Conservation (phyloP, 2,888 invertebrate genomes). For the Volucella bombylans region DNA sequence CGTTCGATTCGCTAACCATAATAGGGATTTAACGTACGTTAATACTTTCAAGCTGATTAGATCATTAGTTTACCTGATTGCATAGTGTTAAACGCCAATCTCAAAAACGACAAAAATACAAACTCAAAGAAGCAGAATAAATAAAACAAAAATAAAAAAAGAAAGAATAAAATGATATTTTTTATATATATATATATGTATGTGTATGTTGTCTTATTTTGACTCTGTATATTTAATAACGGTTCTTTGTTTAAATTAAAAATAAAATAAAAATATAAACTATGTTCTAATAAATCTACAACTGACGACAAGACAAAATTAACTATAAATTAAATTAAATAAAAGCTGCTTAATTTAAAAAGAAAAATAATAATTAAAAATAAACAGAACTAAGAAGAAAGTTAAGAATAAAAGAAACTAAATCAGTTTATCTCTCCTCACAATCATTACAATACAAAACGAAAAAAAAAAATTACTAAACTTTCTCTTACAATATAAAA, state of each 20-base stretch:
- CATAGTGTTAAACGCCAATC: no score
- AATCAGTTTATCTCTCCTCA: slow-evolving; percentile 72
- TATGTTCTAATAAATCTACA: slow-evolving; percentile 62
- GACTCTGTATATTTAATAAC: slow-evolving; percentile 72
- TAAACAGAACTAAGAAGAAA: slow-evolving; percentile 26
- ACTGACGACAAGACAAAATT: slow-evolving; percentile 61
- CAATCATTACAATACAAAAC: slow-evolving; percentile 33
- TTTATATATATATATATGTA: slow-evolving; percentile 29
- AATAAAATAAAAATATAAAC: slow-evolving; percentile 52
- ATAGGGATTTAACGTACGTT: no score
- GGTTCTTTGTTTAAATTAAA: slow-evolving; percentile 70
- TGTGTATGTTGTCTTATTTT: slow-evolving; percentile 61
- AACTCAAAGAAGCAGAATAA: slow-evolving; percentile 2
- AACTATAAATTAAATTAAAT: slow-evolving; percentile 65
- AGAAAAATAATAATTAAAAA: slow-evolving; percentile 26
- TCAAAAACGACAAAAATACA: neutral
- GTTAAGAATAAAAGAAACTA: slow-evolving; percentile 30
- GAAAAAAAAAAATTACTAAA: slow-evolving; percentile 9
- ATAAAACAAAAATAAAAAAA: slow-evolving; percentile 14
- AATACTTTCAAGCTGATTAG: no score
- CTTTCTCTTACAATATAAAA: slow-evolving; percentile 16
- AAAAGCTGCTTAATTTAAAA: slow-evolving; percentile 23
- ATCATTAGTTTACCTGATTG: no score
- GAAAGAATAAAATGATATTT: slow-evolving; percentile 47
- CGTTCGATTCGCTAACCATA: no score